Conservation (phyloP, 2,888 invertebrate genomes). For the Ormyrus rosae region DNA sequence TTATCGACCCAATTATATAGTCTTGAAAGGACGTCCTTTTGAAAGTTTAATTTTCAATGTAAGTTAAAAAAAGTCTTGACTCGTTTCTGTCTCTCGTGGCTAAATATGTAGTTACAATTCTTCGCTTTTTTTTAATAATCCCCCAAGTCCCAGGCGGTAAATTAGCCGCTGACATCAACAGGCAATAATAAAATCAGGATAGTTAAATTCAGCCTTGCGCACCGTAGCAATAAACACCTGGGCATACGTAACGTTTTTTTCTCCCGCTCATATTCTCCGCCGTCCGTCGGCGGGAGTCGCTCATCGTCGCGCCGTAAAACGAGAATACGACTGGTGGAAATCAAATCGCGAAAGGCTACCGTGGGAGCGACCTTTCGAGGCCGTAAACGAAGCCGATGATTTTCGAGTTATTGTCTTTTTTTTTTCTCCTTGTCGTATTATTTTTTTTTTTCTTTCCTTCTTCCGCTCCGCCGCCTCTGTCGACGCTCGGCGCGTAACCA, state of each 20-base stretch:
- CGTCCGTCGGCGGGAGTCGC: no score
- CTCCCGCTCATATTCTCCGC: background rate
- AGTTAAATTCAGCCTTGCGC: background rate
- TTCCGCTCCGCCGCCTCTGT: background rate
- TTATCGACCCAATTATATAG: no score
- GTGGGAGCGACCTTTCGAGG: constrained; percentile 53
- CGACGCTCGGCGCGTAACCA: background rate
- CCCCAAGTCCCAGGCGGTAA: no score
- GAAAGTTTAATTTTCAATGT: no score
- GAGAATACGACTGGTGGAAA: constrained; percentile 39
- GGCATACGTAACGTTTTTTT: constrained; percentile 35
- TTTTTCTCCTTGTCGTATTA: background rate
- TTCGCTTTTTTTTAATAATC: no score
- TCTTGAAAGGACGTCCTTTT: no score
- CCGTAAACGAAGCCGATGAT: constrained; percentile 45
- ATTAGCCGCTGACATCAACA: background rate
- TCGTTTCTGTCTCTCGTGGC: no score
- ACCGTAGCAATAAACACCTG: constrained; percentile 24
- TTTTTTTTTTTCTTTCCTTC: background rate
- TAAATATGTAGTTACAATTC: no score
- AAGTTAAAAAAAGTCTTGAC: no score
- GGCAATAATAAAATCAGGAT: constrained; percentile 32
- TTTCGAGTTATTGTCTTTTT: constrained; percentile 44
- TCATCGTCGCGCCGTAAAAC: constrained; percentile 26
- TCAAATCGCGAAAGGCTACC: constrained; percentile 48